Conservation (phyloP, 2,113 vertebrate species). For the Malaclemys terrapin region DNA sequence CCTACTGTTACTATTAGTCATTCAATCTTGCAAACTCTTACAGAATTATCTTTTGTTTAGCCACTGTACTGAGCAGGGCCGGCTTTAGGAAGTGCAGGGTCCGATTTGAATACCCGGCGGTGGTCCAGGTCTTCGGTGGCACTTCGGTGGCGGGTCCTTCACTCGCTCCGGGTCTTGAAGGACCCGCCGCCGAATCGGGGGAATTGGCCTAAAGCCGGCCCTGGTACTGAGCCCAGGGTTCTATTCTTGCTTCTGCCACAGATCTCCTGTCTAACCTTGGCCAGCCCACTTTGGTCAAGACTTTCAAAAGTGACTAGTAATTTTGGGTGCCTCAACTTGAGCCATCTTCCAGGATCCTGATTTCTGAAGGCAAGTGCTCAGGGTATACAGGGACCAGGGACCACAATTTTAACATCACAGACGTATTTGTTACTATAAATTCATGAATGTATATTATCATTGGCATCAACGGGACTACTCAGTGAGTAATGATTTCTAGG, state of each 20-base stretch:
- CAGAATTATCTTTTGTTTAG: neutral
- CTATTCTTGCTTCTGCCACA: neutral
- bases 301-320: neutral
- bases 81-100: too few relatives aligned
- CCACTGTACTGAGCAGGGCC: neutral
- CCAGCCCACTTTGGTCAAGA: neutral
- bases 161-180: too few relatives aligned
- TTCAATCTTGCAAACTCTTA: neutral
- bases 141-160: too few relatives aligned
- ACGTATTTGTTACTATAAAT: neutral
- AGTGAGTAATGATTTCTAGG: neutral
- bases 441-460: neutral
- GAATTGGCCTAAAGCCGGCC: too few relatives aligned
- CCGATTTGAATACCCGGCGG: too few relatives aligned
- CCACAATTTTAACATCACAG: neutral
- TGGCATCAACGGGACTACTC: neutral
- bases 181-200: too few relatives aligned
- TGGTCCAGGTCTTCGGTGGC: too few relatives aligned
- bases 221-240: neutral
- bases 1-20: neutral
- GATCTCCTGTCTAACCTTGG: neutral
- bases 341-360: neutral
- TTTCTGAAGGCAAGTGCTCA: neutral
- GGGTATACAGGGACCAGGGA: neutral
- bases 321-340: neutral